phyloP scores from a whole-genome alignment of 1,140 invertebrate species.

The Drosophila seguyi region DNA sequence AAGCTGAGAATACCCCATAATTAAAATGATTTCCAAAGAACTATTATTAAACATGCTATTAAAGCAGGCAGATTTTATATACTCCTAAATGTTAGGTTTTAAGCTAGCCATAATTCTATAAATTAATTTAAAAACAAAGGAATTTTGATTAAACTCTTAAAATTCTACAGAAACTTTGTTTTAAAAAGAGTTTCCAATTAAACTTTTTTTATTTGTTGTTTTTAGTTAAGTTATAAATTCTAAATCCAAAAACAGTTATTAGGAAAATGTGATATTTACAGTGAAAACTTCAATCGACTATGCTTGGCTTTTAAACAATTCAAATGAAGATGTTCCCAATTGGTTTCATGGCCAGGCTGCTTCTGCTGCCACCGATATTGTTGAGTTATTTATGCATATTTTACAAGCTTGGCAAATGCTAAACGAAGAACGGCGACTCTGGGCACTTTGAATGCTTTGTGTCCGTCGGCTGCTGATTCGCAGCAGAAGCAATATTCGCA shows the following conservation, averaged over 20 bases:
- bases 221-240: neutral
- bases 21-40: constrained; percentile 16
- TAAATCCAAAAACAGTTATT: neutral
- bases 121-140: neutral
- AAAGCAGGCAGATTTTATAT: neutral
- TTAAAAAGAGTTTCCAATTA: neutral
- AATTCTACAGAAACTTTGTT: too few species aligned
- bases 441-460: constrained; percentile 24
- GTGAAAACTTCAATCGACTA: constrained; percentile 4
- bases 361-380: neutral
- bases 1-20: constrained; percentile 5
- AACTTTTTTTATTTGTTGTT: neutral
- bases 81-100: neutral
- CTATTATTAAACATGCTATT: constrained; percentile 1
- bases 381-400: constrained; percentile 48
- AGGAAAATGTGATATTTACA: neutral
- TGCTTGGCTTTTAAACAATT: constrained; percentile 16
- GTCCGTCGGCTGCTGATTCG: constrained; percentile 52
- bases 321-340: constrained; percentile 48
- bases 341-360: constrained; percentile 31
- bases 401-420: constrained; percentile 39
- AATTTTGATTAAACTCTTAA: neutral
- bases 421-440: constrained; percentile 32
- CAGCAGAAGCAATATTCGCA: constrained; percentile 71
- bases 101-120: neutral